Evolutionary conservation across 2,888 invertebrate species (phyloP).

Genomic region (Frankliniella fusca): DNA sequence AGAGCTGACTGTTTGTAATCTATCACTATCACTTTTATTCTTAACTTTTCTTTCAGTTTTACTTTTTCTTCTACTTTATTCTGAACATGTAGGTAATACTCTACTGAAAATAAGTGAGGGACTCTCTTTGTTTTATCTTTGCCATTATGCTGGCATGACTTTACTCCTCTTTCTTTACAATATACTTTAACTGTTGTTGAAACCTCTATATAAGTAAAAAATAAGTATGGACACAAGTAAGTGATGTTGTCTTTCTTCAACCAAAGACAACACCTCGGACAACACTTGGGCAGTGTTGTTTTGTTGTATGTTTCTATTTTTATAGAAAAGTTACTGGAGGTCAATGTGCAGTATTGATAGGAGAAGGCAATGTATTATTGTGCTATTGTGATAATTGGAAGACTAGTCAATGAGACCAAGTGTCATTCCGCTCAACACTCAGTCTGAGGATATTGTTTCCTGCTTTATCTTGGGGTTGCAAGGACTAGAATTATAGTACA

Average conservation of each 20-base stretch:
- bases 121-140: not conserved
- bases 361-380: constrained; percentile 9
- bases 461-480: not conserved
- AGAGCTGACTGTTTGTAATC: not conserved
- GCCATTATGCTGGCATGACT: not conserved
- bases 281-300: not conserved
- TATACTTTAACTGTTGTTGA: too few species aligned
- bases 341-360: constrained; percentile 13
- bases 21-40: not conserved
- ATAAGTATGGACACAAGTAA: too few species aligned
- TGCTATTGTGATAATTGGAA: constrained; percentile 23
- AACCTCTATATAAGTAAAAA: not conserved
- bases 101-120: not conserved
- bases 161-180: too few species aligned
- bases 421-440: constrained; percentile 24
- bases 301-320: constrained; percentile 4
- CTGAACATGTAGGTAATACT: not conserved
- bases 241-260: not conserved
- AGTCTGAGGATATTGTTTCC: constrained; percentile 20
- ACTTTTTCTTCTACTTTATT: not conserved
- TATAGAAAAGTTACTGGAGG: not conserved
- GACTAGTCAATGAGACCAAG: constrained; percentile 19
- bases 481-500: constrained; percentile 25
- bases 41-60: not conserved
- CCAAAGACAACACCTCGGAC: not conserved